Conservation (phyloP, 2,888 invertebrate species). For the Apamea sordens region DNA sequence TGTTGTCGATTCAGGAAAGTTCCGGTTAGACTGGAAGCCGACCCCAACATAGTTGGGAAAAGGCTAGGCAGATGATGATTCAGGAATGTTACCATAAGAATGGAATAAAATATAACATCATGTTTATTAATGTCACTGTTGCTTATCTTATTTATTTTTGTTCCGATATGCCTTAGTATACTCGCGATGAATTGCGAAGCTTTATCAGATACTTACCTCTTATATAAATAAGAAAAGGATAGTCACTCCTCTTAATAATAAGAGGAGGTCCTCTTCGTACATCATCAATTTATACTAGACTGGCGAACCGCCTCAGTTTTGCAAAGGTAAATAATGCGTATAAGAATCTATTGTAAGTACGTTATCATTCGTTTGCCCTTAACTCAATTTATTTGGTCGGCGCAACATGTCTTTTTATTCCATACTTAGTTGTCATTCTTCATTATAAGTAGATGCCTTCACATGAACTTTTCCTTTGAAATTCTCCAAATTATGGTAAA, state of each 20-base stretch:
- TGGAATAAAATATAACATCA: too few species aligned
- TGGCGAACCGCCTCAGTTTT: not conserved
- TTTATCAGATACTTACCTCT: not conserved
- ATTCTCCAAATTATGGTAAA: not conserved
- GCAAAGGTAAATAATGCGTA: not conserved
- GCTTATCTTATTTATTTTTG: not conserved
- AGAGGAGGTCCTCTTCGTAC: not conserved
- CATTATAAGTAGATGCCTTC: too few species aligned
- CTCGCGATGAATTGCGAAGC: not conserved
- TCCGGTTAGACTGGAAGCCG: too few species aligned
- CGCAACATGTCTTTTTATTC: not conserved
- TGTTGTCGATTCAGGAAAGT: not conserved
- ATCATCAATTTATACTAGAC: not conserved
- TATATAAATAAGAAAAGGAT: not conserved
- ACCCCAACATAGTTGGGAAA: too few species aligned
- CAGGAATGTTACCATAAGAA: too few species aligned
- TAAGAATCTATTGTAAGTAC: not conserved
- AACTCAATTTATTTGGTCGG: not conserved
- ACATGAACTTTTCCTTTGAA: too few species aligned
- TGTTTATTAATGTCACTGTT: not conserved
- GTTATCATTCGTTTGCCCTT: not conserved
- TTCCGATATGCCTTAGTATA: not conserved
- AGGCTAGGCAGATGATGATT: too few species aligned
- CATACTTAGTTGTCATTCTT: too few species aligned
- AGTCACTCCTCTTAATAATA: not conserved